Percentiles rank a stretch among this genome's conserved stretches.
Evolutionary conservation across 35 echinoderm and acorn worm genomes (phyloP).

Genomic region (Stichopus chloronotus): DNA sequence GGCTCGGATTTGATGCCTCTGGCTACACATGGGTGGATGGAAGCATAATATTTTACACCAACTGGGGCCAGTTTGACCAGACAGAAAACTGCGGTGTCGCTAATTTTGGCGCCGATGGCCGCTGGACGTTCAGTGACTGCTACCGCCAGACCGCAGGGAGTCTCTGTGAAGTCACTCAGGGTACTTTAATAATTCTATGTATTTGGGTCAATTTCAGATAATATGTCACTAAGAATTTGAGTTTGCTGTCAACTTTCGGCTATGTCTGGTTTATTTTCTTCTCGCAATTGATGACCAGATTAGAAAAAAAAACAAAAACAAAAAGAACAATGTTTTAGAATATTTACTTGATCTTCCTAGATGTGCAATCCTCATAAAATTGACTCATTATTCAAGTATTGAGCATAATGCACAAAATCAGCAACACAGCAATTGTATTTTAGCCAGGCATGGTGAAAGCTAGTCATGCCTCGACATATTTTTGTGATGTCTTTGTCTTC

Average conservation of each 20-base stretch:
- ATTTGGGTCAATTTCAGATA: not conserved
- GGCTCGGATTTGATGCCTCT: not conserved
- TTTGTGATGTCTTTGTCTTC: too few species aligned
- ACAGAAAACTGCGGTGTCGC: not conserved
- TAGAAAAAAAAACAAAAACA: too few species aligned
- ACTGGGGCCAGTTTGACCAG: not conserved
- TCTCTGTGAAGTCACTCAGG: constrained; percentile 38
- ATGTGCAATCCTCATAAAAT: too few species aligned
- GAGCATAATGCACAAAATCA: too few species aligned
- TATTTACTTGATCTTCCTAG: too few species aligned
- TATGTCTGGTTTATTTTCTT: not conserved
- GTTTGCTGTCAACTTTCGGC: not conserved
- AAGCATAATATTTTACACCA: not conserved
- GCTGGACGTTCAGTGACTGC: not conserved
- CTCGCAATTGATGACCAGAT: not conserved
- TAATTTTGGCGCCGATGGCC: constrained; percentile 9
- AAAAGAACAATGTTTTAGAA: too few species aligned
- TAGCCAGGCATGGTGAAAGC: too few species aligned
- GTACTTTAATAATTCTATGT: not conserved
- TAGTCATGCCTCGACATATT: too few species aligned
- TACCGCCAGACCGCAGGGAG: not conserved
- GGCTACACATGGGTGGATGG: not conserved
- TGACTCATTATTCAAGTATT: too few species aligned
- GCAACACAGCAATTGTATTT: too few species aligned
- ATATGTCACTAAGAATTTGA: not conserved